Conservation (phyloP, 2,888 invertebrate genomes). For the Heliconius ismenius region DNA sequence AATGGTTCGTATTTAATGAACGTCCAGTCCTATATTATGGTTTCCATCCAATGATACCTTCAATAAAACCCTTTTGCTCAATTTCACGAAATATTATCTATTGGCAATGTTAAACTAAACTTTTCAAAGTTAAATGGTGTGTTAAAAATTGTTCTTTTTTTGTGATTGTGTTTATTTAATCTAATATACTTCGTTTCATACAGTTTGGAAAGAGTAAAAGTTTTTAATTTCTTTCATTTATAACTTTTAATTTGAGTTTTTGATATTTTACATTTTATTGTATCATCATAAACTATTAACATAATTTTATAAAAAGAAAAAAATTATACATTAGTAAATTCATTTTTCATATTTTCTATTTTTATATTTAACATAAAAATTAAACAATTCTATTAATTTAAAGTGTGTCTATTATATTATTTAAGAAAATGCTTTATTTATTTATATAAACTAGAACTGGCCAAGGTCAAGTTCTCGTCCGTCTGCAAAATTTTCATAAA, state of each 20-base stretch:
- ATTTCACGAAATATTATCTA: constrained; percentile 12
- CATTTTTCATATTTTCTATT: too few relatives aligned
- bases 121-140: constrained; percentile 1
- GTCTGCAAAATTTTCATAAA: too few relatives aligned
- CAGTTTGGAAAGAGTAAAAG: neutral
- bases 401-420: too few relatives aligned
- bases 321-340: too few relatives aligned
- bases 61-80: constrained; percentile 14
- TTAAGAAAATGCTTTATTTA: too few relatives aligned
- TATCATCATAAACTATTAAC: too few relatives aligned
- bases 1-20: constrained; percentile 25
- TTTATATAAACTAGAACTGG: too few relatives aligned
- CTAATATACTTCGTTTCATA: neutral
- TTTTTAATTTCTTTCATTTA: neutral
- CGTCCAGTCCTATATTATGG: constrained; percentile 22
- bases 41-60: constrained; percentile 13
- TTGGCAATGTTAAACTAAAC: neutral
- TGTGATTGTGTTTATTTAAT: neutral
- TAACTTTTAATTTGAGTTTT: neutral
- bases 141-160: neutral
- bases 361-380: too few relatives aligned
- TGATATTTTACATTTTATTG: neutral
- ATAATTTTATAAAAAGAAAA: too few relatives aligned
- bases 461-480: too few relatives aligned
- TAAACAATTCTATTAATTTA: too few relatives aligned